Evolutionary conservation across 30 jellyfish, hydroid and myxozoan genomes (phyloP).

Genomic region (Pseudorhiza aurosa): DNA sequence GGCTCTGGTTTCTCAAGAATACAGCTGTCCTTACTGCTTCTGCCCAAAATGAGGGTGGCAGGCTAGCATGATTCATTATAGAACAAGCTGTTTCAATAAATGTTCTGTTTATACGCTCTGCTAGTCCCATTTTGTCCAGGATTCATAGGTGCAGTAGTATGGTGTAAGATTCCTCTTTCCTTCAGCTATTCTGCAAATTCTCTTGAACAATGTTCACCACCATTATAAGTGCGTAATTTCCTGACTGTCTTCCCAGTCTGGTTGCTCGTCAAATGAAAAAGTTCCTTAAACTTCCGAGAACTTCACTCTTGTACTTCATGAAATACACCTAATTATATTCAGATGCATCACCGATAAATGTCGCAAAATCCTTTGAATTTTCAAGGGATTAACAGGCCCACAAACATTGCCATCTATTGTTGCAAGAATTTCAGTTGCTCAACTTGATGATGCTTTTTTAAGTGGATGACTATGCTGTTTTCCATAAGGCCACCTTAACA

Average conservation of each 20-base stretch:
- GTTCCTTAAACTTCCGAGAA: constrained; percentile 29
- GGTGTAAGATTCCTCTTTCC: constrained; percentile 26
- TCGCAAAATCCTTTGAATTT: constrained; percentile 18
- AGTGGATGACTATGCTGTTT: constrained; percentile 39
- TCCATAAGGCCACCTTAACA: constrained; percentile 43
- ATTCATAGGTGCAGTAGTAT: constrained; percentile 20
- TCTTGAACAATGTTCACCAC: constrained; percentile 52
- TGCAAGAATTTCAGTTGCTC: constrained; percentile 27
- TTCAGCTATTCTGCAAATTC: constrained; percentile 3
- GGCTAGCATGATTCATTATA: constrained; percentile 43
- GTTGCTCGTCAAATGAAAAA: constrained; percentile 16
- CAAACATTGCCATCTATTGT: constrained; percentile 40
- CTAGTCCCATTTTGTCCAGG: constrained; percentile 37
- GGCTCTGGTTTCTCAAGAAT: constrained; percentile 39
- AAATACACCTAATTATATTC: constrained; percentile 11
- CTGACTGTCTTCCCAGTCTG: constrained; percentile 21
- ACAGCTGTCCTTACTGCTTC: constrained; percentile 58
- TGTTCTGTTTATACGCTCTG: constrained; percentile 53
- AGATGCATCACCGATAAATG: constrained; percentile 25
- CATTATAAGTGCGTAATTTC: constrained; percentile 40
- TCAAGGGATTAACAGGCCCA: constrained; percentile 29
- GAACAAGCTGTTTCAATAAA: constrained; percentile 40
- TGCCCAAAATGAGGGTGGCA: constrained; percentile 55
- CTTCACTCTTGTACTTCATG: constrained; percentile 44
- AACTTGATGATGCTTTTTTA: constrained; percentile 16